A percentile compares a stretch with the other conserved stretches of the same genome.
These are phyloP conservation scores for Drosophila seclusa DNA, from an alignment of 2,888 invertebrate genomes.

Conservation along the genomic window DNA sequence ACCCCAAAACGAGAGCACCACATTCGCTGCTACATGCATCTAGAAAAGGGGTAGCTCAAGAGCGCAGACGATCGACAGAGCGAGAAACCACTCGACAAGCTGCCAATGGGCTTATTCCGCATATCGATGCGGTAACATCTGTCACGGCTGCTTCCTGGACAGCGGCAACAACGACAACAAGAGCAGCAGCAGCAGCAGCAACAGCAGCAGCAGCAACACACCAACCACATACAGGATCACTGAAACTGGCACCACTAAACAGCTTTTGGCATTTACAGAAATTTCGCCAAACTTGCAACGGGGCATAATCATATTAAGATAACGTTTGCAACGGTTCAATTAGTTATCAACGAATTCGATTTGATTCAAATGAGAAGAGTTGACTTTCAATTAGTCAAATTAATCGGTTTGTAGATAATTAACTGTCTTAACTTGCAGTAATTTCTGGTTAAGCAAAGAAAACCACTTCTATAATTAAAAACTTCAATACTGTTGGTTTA, in stretches of 20 bases:
- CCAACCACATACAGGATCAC: slow-evolving; percentile 27
- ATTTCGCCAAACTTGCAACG: slow-evolving; percentile 12
- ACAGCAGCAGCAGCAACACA: slow-evolving; percentile 13
- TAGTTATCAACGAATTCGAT: slow-evolving; percentile 11
- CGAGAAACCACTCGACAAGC: slow-evolving; percentile 68
- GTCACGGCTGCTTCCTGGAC: slow-evolving; percentile 72
- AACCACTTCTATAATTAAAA: not conserved
- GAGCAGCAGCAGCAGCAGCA: slow-evolving; percentile 14
- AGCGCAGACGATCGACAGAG: slow-evolving; percentile 28
- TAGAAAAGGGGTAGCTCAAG: slow-evolving; percentile 53
- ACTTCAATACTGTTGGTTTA: not conserved
- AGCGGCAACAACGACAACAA: slow-evolving; percentile 24
- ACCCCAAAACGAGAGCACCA: slow-evolving; percentile 34
- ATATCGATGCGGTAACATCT: slow-evolving; percentile 74
- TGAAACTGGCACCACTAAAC: slow-evolving; percentile 45
- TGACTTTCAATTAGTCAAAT: not conserved
- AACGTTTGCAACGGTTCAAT: slow-evolving; percentile 36
- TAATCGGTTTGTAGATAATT: not conserved
- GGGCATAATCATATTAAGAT: slow-evolving; percentile 37
- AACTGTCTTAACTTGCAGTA: not conserved
- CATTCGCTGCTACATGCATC: not conserved
- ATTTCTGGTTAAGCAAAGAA: not conserved
- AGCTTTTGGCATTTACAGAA: slow-evolving; percentile 42
- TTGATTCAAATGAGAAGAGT: not conserved
- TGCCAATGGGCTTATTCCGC: slow-evolving; percentile 53